These are phyloP conservation scores for Ditylenchus dipsaci DNA, from an alignment of 1,140 invertebrate species.

Conservation along the genomic window DNA sequence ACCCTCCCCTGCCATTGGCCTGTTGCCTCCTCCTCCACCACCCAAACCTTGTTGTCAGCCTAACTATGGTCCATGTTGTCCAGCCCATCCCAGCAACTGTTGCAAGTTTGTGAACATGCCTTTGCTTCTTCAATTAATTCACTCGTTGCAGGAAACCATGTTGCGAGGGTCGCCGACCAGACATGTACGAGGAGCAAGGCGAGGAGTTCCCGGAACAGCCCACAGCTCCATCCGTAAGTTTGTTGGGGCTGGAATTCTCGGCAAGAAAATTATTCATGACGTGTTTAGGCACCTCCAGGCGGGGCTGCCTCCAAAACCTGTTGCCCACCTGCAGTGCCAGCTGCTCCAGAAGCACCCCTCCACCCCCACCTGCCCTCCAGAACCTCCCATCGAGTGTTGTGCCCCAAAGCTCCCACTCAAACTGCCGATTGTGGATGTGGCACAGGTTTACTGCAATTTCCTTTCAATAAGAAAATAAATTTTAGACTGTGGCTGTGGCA, in stretches of 20 bases:
- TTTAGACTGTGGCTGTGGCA: conserved; percentile 42
- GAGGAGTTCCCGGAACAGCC: conserved; percentile 18
- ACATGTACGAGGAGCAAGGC: conserved; percentile 41
- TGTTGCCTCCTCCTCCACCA: conserved; percentile 45
- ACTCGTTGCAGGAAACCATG: conserved; percentile 29
- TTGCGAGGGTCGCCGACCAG: conserved; percentile 36
- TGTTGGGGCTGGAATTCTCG: background rate
- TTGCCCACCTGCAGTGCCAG: conserved; percentile 36
- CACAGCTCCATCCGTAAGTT: conserved; percentile 25
- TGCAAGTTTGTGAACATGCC: conserved; percentile 16
- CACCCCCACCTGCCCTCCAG: conserved; percentile 40
- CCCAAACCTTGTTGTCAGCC: conserved; percentile 48
- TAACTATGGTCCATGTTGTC: conserved; percentile 43
- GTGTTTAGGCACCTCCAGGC: no score
- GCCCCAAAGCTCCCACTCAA: conserved; percentile 16
- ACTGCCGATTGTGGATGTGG: conserved; percentile 31
- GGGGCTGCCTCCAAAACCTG: conserved; percentile 26
- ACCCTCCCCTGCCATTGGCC: conserved; percentile 35
- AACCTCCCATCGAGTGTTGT: conserved; percentile 45
- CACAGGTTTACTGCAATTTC: background rate
- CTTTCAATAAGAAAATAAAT: background rate
- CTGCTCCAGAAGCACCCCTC: conserved; percentile 32
- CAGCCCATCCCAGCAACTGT: conserved; percentile 39
- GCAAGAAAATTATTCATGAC: background rate
- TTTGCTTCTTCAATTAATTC: no score